Base-by-base conservation (phyloP, 2,888 invertebrate genomes). In the Siphlonurus alternatus region DNA sequence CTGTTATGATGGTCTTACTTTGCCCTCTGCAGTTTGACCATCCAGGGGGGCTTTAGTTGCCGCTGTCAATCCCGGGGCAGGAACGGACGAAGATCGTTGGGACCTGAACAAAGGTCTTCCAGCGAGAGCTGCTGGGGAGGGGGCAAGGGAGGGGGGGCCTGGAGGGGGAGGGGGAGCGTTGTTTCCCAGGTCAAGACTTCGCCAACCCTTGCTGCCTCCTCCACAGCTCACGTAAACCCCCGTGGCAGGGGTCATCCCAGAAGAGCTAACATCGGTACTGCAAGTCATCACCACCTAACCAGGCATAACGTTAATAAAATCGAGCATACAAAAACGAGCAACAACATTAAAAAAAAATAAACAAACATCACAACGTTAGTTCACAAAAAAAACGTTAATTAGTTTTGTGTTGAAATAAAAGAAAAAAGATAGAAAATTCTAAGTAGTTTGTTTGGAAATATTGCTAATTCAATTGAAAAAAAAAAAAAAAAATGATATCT, bases 31-130 rank as follows among this genome's bases (percentile, higher is more conserved):
- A 69, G 71, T 68, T 69, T 71, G 62, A 62, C 69, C 66, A 59
- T 62, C 63, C 38, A 38, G 15, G 15, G 38, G 38, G 38, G 38
- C 15, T 38, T 38, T 38, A 53, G 64, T 60, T 61, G 65, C 74
- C 60, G 63, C 64, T 61, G 65, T 62, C 38, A 70, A 68, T 66
- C 77, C 77, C 54, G 79, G 79, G 15, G 79, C 78, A 61, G 84
- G 83, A 76, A 84, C 81, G 61, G 83, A 84, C 71, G 81, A 82
- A 73, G 83, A 83, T 67, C 84, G 78, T 73, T 82, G 82, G 62
- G 82, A 81, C 72, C 83, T 81, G 74, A 80, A 82, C 70, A 79
- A 75, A 69, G 81, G 79, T 70, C 80, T 74, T 67, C 38, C 38
- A 38, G 38, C 38, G 15, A 38, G 5, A 10, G 38, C 38, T 38